These are phyloP conservation scores for Asarcornis scutulata DNA, from an alignment of 2,113 vertebrate species.

Conservation along the genomic window DNA sequence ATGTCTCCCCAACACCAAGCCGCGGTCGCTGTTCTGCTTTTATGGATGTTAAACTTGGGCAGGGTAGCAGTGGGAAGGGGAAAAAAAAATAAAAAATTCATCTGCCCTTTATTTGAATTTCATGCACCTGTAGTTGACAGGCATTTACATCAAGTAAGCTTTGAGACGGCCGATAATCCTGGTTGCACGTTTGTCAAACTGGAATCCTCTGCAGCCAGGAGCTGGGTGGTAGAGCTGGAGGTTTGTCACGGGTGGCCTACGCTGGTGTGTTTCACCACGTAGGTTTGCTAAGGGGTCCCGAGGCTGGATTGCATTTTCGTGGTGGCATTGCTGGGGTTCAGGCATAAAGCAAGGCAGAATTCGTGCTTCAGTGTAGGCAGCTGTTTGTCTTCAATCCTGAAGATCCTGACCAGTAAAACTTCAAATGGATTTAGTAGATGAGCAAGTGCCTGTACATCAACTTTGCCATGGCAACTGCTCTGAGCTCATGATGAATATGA, in stretches of 20 bases:
- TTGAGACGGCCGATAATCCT: not conserved
- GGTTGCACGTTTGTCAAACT: not conserved
- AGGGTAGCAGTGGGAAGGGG: not conserved
- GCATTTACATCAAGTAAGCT: not conserved
- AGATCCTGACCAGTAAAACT: not conserved
- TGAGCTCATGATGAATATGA: not conserved
- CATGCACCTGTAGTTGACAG: not conserved
- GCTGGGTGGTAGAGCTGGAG: not conserved
- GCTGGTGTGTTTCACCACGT: fast-evolving
- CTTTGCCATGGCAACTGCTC: slow-evolving; percentile 24
- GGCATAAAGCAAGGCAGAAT: not conserved
- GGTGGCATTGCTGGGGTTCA: not conserved
- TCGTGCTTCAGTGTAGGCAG: not conserved
- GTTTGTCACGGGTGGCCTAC: not conserved
- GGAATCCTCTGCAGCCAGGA: not conserved
- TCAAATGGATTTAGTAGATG: not conserved
- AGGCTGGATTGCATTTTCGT: not conserved
- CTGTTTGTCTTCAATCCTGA: not conserved
- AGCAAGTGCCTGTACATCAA: not conserved
- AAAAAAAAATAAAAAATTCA: not conserved
- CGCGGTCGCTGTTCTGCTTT: not conserved
- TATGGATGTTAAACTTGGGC: not conserved
- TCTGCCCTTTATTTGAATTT: not conserved
- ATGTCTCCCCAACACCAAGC: not conserved
- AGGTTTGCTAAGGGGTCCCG: not conserved